Conservation (phyloP, 2,113 vertebrate species). For the Hippocampus mohnikei region DNA sequence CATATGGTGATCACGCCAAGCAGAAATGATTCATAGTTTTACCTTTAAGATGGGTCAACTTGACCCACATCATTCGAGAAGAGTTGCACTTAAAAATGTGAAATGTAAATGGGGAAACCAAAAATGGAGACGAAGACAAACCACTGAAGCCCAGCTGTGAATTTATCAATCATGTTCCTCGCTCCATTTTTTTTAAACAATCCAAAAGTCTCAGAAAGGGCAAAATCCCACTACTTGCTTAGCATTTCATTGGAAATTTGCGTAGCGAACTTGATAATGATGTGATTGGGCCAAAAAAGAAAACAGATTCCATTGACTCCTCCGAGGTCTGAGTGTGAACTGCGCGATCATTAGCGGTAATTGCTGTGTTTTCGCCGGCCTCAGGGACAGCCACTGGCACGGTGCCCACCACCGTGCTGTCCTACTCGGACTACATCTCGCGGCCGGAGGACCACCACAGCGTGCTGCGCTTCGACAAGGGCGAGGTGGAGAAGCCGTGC, state of each 20-base stretch:
- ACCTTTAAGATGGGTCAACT: background rate
- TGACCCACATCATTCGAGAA: background rate
- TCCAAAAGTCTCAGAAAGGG: no score
- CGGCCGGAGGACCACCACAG: slow-evolving; percentile 89
- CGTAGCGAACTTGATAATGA: no score
- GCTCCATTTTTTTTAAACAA: no score
- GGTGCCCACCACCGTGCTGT: slow-evolving; percentile 83
- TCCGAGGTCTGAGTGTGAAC: background rate
- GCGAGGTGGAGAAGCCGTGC: slow-evolving; percentile 81
- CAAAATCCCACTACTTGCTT: no score
- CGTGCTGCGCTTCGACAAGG: slow-evolving; percentile 87
- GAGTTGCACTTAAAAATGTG: background rate
- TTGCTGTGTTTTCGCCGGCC: slow-evolving; percentile 9
- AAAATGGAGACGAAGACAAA: no score
- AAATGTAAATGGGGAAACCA: background rate
- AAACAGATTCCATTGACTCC: background rate
- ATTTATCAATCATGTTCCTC: no score
- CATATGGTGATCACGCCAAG: no score
- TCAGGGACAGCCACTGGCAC: slow-evolving; percentile 87
- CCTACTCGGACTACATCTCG: slow-evolving; percentile 96
- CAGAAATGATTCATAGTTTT: background rate
- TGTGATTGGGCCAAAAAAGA: background rate
- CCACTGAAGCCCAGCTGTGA: no score
- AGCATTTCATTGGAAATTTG: no score
- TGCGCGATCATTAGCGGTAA: background rate